Percentiles rank a stretch among this genome's conserved stretches.
Conservation (phyloP, 2,797 vertebrate genomes). For the Epinephelus malabaricus region DNA sequence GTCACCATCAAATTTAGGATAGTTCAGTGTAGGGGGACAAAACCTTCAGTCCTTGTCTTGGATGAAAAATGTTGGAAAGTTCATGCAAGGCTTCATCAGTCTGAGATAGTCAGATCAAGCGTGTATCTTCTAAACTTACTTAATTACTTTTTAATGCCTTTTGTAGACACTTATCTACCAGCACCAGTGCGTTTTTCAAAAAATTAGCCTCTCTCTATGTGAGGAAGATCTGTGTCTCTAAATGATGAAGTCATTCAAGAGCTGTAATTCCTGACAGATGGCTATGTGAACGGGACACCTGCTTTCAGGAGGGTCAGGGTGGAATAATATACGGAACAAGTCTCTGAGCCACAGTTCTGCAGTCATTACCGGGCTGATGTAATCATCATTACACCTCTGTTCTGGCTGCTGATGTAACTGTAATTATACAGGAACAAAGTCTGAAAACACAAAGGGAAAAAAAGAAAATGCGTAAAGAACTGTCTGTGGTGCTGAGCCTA, state of each 20-base stretch:
- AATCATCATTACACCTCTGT: conserved; percentile 39
- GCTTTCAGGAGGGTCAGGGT: conserved; percentile 13
- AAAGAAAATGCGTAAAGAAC: neutral
- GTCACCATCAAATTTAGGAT: neutral
- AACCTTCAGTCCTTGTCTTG: neutral
- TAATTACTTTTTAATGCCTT: neutral
- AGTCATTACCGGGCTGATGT: conserved; percentile 38
- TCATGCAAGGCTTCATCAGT: neutral
- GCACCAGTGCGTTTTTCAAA: neutral
- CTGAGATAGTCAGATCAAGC: neutral
- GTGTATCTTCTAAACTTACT: no score
- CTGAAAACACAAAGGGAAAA: conserved; percentile 12
- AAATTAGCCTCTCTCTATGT: conserved; percentile 7
- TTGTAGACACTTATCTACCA: neutral
- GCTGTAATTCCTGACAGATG: neutral
- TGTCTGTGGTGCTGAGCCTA: conserved; percentile 2
- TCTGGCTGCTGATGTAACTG: conserved; percentile 15
- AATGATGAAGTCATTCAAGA: neutral
- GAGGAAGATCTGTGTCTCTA: conserved; percentile 9
- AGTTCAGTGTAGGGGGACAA: neutral
- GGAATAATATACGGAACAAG: conserved; percentile 16
- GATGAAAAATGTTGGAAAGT: neutral
- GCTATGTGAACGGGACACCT: conserved; percentile 25
- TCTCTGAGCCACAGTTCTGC: neutral
- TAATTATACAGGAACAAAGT: conserved; percentile 19